A percentile compares a stretch with the other conserved stretches of the same genome.
Conservation (phyloP, 1,140 invertebrate genomes). For the Drosophila bocki region DNA sequence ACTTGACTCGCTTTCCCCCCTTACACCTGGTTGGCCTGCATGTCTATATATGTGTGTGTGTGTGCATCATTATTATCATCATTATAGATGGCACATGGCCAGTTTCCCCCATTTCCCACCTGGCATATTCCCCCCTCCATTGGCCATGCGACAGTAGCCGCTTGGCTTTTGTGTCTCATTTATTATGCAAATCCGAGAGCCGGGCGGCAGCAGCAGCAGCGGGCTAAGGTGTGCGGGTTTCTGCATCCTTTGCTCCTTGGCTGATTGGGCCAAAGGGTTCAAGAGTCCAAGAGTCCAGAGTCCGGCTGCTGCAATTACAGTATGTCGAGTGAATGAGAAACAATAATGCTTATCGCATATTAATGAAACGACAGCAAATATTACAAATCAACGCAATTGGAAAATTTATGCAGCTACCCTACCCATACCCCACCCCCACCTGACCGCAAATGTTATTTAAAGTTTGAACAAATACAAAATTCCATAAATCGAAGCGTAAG, state of each 20-base stretch:
- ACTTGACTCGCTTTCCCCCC: slow-evolving; percentile 23
- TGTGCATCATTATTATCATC: slow-evolving; percentile 78
- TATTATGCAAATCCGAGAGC: slow-evolving; percentile 73
- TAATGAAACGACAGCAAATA: slow-evolving; percentile 56
- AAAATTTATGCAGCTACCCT: slow-evolving; percentile 31
- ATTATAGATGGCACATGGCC: slow-evolving; percentile 76
- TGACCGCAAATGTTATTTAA: slow-evolving; percentile 36
- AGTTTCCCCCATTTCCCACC: slow-evolving; percentile 21
- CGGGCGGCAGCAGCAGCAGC: not conserved
- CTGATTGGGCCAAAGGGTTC: slow-evolving; percentile 61
- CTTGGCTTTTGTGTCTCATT: slow-evolving; percentile 79
- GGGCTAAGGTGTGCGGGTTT: slow-evolving; percentile 19
- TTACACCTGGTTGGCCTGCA: slow-evolving; percentile 50
- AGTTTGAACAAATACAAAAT: slow-evolving; percentile 17
- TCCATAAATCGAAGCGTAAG: slow-evolving; percentile 2
- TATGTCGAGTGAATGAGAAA: slow-evolving; percentile 18
- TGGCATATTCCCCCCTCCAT: slow-evolving; percentile 22
- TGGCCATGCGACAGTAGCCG: slow-evolving; percentile 76
- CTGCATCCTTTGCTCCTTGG: slow-evolving; percentile 35
- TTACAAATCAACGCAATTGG: slow-evolving; percentile 58
- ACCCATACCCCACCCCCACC: not conserved
- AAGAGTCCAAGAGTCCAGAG: slow-evolving; percentile 32
- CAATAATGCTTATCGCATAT: slow-evolving; percentile 53
- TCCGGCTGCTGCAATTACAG: slow-evolving; percentile 56
- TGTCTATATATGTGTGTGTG: slow-evolving; percentile 26